phyloP scores from a whole-genome alignment of 1,140 invertebrate species.

The Gryllus bimaculatus region DNA sequence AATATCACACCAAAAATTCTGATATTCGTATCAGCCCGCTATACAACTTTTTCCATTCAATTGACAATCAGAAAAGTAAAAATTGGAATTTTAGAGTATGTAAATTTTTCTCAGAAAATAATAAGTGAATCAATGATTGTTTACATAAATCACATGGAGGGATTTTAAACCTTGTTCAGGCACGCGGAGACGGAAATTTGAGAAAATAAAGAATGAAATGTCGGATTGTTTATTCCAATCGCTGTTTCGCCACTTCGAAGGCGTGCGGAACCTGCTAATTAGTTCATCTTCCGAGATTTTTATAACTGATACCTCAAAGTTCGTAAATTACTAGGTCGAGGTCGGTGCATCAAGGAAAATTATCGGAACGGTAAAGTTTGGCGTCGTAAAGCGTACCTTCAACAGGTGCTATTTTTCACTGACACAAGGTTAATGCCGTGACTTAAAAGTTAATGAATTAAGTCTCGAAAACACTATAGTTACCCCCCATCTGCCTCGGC shows the following conservation, averaged over 20 bases:
- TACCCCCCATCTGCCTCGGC: background rate
- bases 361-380: background rate
- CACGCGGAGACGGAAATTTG: too few species aligned
- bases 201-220: too few species aligned
- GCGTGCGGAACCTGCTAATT: background rate
- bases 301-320: background rate
- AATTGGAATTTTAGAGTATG: too few species aligned
- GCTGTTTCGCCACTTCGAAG: background rate
- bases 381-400: background rate
- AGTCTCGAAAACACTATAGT: background rate
- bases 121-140: too few species aligned
- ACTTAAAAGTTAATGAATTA: background rate
- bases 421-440: background rate
- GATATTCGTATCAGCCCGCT: too few species aligned
- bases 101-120: too few species aligned
- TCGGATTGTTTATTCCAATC: too few species aligned
- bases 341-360: background rate
- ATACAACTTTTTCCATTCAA: too few species aligned
- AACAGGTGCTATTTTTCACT: background rate
- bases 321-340: background rate
- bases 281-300: background rate
- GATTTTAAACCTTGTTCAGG: too few species aligned
- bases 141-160: too few species aligned
- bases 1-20: too few species aligned
- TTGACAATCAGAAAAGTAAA: too few species aligned